Evolutionary conservation across 2,797 vertebrate species (phyloP), one percentile per base, ranked within the genome.

Genomic region (Rhinophrynus dorsalis): DNA sequence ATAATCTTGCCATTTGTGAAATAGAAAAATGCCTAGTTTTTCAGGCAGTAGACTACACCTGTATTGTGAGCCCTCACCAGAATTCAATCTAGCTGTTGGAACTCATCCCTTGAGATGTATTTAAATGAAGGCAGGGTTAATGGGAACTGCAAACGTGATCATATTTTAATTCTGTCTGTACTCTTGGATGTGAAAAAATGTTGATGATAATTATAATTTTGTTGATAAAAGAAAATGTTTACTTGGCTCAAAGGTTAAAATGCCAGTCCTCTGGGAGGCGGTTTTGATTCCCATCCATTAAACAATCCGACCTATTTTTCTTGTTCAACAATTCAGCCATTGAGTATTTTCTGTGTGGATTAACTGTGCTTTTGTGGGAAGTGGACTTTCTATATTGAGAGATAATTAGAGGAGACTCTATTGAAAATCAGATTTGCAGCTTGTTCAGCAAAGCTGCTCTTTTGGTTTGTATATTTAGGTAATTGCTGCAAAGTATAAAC

Each of bases 311-410:
- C 30, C 58, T 37, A 37, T 71, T 71, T 62, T 33, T 26, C 23
- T 6, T 48, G 37, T n/a, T n/a, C 18, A 71, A 71, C 68, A 71
- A 71, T 71, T 33, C 42, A 29, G 29, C 60, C 60, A 50, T 71
- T 71, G 40, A 71, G 30, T 15, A 29, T 30, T 54, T 55, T 54
- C 51, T n/a, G 50, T 47, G 37, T 12, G 58, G 67, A 51, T 68
- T 62, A 55, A n/a, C 38, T 8, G 47, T 20, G 59, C 29, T 70
- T 70, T 57, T 64, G 59, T 71, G 59, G 38, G 68, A 56, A 70
- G 44, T 11, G 7, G 7, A 18, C 58, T 68, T 68, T 47, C 30
- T 32, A 18, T 24, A n/a, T 12, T 27, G 12, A 17, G 51, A 64
- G 44, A 51, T 71, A 51, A 42, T 71, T 38, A 57, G 59, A 44